phyloP scores from a whole-genome alignment of 2,797 vertebrate species.

The Macropus fuliginosus region DNA sequence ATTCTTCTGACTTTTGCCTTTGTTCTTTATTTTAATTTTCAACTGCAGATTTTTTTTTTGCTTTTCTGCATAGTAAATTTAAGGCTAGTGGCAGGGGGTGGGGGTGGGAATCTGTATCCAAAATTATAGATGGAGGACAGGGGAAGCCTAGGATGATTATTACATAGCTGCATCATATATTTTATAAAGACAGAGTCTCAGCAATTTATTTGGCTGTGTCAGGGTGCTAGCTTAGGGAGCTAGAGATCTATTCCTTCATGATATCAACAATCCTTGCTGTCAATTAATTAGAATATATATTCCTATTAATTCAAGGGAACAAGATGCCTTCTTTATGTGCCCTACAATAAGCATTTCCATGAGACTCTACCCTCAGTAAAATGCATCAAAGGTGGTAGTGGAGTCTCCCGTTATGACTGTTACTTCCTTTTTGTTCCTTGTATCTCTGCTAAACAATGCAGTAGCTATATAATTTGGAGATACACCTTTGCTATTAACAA shows the following conservation, averaged over 20 bases:
- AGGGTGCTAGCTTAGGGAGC: constrained; percentile 71
- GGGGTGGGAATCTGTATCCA: constrained; percentile 50
- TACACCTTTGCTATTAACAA: constrained; percentile 55
- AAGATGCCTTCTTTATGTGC: constrained; percentile 71
- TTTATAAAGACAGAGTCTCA: constrained; percentile 70
- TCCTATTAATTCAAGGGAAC: constrained; percentile 79
- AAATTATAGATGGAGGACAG: constrained; percentile 66
- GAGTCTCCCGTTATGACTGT: constrained; percentile 25
- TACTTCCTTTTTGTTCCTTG: constrained; percentile 55
- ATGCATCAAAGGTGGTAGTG: constrained; percentile 10
- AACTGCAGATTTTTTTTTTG: constrained; percentile 50
- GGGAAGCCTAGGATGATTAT: constrained; percentile 67
- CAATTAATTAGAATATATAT: constrained; percentile 83
- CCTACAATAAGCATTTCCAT: constrained; percentile 64
- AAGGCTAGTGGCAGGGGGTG: constrained; percentile 5
- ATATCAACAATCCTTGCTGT: constrained; percentile 77
- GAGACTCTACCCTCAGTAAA: constrained; percentile 48
- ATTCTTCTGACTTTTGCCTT: constrained; percentile 54
- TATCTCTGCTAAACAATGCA: constrained; percentile 43
- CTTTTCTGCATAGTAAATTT: constrained; percentile 33
- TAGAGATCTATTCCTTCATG: constrained; percentile 72
- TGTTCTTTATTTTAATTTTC: constrained; percentile 66
- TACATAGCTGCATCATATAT: constrained; percentile 63
- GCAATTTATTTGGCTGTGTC: constrained; percentile 77
- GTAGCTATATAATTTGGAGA: constrained; percentile 57